phyloP scores from a whole-genome alignment of 2,113 vertebrate species.

The Alexandromys fortis region DNA sequence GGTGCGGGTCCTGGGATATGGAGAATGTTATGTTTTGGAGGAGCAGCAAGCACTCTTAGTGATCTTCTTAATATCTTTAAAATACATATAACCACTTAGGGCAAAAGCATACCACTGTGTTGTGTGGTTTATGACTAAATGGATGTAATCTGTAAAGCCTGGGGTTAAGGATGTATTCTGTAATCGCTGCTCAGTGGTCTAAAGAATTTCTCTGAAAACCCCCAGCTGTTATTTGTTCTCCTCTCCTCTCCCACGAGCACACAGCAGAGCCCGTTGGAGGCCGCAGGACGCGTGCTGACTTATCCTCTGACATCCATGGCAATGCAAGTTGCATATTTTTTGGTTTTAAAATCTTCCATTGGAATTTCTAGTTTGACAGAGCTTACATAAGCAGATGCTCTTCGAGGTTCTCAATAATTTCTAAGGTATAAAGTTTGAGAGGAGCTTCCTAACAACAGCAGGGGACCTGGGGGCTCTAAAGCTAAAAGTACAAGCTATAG shows the following conservation, averaged over 20 bases:
- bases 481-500: not conserved
- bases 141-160: not conserved
- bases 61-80: not conserved
- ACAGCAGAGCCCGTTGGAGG: not conserved
- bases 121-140: not conserved
- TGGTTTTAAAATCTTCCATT: not conserved
- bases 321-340: not conserved
- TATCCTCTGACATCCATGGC: not conserved
- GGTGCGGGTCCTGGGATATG: not conserved
- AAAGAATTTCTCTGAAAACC: not conserved
- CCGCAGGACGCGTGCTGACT: fast-evolving
- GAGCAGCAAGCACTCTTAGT: not conserved
- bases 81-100: not conserved
- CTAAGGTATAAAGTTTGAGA: not conserved
- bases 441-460: not conserved
- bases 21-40: not conserved
- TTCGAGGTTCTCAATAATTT: not conserved
- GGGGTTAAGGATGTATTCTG: not conserved
- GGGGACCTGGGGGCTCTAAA: not conserved
- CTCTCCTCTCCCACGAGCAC: not conserved
- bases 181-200: not conserved
- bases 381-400: not conserved
- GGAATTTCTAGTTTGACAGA: not conserved
- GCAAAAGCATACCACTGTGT: not conserved
- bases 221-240: not conserved